phyloP scores from a whole-genome alignment of 64 coral and sea anemone genomes.

The Dendrophyllia cribrosa region DNA sequence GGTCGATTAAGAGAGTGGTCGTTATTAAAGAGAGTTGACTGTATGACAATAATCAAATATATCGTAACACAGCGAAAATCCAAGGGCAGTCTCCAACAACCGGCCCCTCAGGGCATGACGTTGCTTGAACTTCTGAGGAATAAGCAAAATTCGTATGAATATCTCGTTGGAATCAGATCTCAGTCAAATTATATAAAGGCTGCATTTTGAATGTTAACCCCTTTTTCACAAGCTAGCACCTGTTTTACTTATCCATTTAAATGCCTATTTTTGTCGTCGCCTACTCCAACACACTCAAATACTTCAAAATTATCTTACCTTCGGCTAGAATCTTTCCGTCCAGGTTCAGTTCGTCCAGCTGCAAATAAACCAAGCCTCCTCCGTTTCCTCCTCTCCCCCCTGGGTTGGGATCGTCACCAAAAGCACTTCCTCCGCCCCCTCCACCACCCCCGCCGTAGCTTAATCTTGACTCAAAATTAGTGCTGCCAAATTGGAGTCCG shows the following conservation, averaged over 20 bases:
- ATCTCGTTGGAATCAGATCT: no score
- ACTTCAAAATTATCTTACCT: slow-evolving; percentile 28
- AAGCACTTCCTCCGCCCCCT: slow-evolving; percentile 27
- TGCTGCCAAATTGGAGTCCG: slow-evolving; percentile 59
- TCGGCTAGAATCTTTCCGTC: slow-evolving; percentile 30
- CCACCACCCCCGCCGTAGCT: slow-evolving; percentile 58
- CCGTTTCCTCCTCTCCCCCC: slow-evolving; percentile 56
- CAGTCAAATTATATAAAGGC: no score
- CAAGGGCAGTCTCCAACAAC: no score
- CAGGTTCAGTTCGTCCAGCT: slow-evolving; percentile 27
- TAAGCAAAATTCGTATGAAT: background rate
- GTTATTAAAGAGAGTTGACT: no score
- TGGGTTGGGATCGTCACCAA: background rate
- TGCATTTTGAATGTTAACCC: no score
- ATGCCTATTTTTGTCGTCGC: background rate
- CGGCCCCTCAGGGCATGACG: no score
- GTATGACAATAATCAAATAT: no score
- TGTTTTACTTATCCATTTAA: no score
- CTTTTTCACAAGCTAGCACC: no score
- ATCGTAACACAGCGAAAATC: no score
- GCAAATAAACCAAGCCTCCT: slow-evolving; percentile 56
- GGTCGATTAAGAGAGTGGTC: no score
- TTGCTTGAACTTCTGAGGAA: background rate
- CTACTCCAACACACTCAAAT: background rate
- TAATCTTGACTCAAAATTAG: slow-evolving; percentile 24